Evolutionary conservation across 1,140 invertebrate genomes (phyloP), one percentile per base, ranked within the genome.

Genomic region (Belonocnema kinseyi): DNA sequence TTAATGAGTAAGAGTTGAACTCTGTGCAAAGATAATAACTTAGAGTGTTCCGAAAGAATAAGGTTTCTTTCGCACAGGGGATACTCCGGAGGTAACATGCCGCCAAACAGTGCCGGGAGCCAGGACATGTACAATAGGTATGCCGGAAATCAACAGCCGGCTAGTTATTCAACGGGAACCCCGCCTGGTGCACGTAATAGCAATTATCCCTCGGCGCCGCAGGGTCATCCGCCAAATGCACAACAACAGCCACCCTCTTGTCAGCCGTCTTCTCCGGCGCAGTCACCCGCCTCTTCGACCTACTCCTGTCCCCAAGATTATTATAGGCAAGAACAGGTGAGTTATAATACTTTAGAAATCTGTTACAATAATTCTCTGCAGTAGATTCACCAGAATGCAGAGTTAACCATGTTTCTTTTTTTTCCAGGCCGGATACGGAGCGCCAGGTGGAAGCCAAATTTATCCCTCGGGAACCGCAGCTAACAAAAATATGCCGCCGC

Each of bases 401-500:
- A 46, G 11, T n/a, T 46, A 46, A 46, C 56, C 76, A 52, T 76
- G 56, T 13, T 61, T 13, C 46, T n/a, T 26, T 26, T 1, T 26
- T 26, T 66, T 74, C 7, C 56, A 90, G 89, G 83, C 82, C 78
- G 88, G 82, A 56, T 91, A 90, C 76, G 90, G 87, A 81, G 81
- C 83, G 72, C 86, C 89, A 5, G 82, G 82, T 53, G 88, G 87
- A 72, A 86, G 82, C 82, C 90, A 90, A 81, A 88, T 91, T 73
- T 92, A 91, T 78, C 78, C 86, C 33, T 78, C 85, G 73, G 78
- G 86, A 40, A 86, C 82, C 17, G 73, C 87, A 56, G 83, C 90
- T 33, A 94, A 93, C 78, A 94, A 94, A 87, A 93, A 92, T 77
- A 95, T 94, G 94, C 94, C 94, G 19, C 94, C 94, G 19, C 94